Evolutionary conservation across 2,113 vertebrate species (phyloP), one percentile per base, ranked within the genome.

Genomic region (Amphiprion percula): DNA sequence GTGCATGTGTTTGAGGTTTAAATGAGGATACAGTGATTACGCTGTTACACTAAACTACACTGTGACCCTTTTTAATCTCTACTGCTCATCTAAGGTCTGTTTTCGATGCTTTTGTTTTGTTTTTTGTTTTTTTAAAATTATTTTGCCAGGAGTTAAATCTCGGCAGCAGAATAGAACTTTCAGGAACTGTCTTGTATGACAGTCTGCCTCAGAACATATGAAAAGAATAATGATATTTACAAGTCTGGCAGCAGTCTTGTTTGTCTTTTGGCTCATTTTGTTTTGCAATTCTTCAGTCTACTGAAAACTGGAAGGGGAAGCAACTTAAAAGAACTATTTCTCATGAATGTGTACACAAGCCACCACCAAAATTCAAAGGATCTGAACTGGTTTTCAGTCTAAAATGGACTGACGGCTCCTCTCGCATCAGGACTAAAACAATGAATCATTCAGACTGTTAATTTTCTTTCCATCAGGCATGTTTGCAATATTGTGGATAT

Each of bases 1-100:
- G 52, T 46, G 54, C 37, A 61, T 62, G 49, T 54, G 69, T 86
- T 28, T 30, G 12, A 80, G 74, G 26, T 74, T 68, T 66, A 44
- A 63, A 30, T 65, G 46, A 75, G 52, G 55, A 56, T 63, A 54
- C 46, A 28, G 73, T 12, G 5, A 68, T 62, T 49, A 47, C n/a
- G 64, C 17, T 4, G 47, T 26, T 65, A 30, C 44, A 37, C 6
- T 62, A 56, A 65, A 64, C 58, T 30, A 54, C 41, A 47, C 12
- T 39, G 44, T 21, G 5, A 49, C 30, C 61, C 56, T 17, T 60
- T 74, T 78, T 64, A 26, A 26, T 60, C 14, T 63, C 33, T 8
- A 65, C 58, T 76, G 64, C 39, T 65, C 49, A 59, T 67, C 62
- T 68, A 10, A 2, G 17, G 15, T 26, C 14, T 53, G 49, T 26